Evolutionary conservation across 2,888 invertebrate genomes (phyloP).

Genomic region (Oligia strigilis): DNA sequence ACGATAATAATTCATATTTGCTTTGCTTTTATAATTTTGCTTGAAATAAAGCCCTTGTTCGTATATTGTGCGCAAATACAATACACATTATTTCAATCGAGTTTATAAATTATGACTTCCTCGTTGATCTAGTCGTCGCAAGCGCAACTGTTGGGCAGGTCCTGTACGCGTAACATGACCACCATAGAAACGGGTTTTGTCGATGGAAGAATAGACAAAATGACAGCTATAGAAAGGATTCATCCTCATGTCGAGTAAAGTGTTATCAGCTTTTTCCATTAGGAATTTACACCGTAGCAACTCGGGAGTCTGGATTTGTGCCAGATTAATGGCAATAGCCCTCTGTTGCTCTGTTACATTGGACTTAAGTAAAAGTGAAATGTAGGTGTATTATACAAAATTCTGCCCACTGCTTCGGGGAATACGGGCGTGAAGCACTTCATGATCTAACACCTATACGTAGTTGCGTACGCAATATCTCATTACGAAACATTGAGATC

Average conservation of each 20-base stretch:
- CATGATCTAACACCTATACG: not conserved
- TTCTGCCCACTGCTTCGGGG: not conserved
- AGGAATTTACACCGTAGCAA: not conserved
- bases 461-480: slow-evolving; percentile 6
- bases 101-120: not conserved
- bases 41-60: not conserved
- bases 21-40: not conserved
- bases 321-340: not conserved
- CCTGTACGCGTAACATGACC: not conserved
- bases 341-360: not conserved
- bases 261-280: not conserved
- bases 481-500: slow-evolving; percentile 25
- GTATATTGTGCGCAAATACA: slow-evolving; percentile 3
- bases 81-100: not conserved
- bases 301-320: not conserved
- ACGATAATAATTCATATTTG: not conserved
- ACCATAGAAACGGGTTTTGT: not conserved
- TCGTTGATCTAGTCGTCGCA: not conserved
- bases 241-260: not conserved
- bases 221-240: not conserved
- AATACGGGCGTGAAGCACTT: not conserved
- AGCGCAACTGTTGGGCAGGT: too few relatives aligned
- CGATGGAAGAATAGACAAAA: not conserved
- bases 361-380: not conserved
- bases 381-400: not conserved